Evolutionary conservation across 1,140 invertebrate genomes (phyloP), one percentile per base, ranked within the genome.

Genomic region (Chrysopa pallens): DNA sequence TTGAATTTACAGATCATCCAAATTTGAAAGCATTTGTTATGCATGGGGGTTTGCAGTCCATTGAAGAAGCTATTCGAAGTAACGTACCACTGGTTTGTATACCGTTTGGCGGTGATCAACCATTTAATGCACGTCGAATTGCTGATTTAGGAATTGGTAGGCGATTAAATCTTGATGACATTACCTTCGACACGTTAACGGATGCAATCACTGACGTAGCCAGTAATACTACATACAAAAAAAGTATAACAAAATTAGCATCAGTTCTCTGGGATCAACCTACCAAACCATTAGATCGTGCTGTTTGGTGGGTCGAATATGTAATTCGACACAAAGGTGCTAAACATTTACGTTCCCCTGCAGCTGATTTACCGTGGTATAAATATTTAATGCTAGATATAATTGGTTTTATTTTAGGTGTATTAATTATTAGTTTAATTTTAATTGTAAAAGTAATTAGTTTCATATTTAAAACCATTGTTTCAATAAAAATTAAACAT

Each of bases 21-120:
- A 68, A 70, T n/a, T 42, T 66, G 4, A 59, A 61, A 46, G 43
- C 69, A 2, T 75, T 76, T 46, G 68, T 76, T 13, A 71, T 65
- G 8, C 74, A 77, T 45, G 72, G 74, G 23, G 74, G 74, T 4
- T 55, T 68, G 8, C 63, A 70, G 39, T 72, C 72, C 14, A 59
- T 64, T 5, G 65, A 67, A 33, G 73, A 77, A 52, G 65, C 68
- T 0, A 60, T 71, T 9, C 62, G 64, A 43, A 56, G 61, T 42
- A 67, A 61, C 13, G 64, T 73, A 6, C 73, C 73, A 0, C 45
- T 76, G 1, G 43, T 76, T 4, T 60, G 59, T 8, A 52, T 62
- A 11, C 17, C 17, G 2, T 23, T 23, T 23, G 17, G 17, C 5
- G 17, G 17, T 23, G 17, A 23, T 5, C 17, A 23, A 23, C 67